Evolutionary conservation across 2,888 invertebrate genomes (phyloP), one percentile per base, ranked within the genome.

Genomic region (Antitype chi): DNA sequence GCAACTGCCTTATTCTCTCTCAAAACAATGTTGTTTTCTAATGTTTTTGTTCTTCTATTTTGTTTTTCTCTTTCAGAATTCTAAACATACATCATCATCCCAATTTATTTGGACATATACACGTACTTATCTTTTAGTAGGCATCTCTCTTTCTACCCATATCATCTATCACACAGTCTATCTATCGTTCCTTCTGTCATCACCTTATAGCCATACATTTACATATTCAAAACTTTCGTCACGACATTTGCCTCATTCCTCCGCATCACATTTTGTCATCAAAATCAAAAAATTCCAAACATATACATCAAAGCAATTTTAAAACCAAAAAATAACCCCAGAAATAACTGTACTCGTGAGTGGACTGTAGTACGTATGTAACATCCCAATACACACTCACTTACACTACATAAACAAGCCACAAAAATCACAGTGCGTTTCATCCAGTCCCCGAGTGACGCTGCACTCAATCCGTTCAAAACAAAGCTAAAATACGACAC

Each of bases 381-480:
- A 57, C 55, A 76, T 25, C 7, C 38, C 43, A 20, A 59, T 53
- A 60, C 38, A 62, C 25, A 63, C 60, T 69, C n/a, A 71, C 52
- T 47, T 43, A 32, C 15, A 52, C 13, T 0, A 49, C 52, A 47
- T 53, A 83, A 78, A 68, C 17, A 66, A 68, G 57, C 47, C 15
- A 63, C 53, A 73, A 79, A 74, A 79, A 47, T 28, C 47, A 60
- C 32, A 47, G 17, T 81, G 47, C 13, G 23, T 69, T 62, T 32
- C n/a, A 52, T 32, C 5, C 57, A 53, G 32, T 62, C 43, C 52
- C 11, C 57, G 38, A 62, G 53, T 66, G 74, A 82, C 78, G 78
- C 66, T 69, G 43, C 69, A 74, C 64, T 82, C 77, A 82, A 81
- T 78, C 67, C 25, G 49, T 73, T 68, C 87, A 63, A 74, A 86